These are phyloP conservation scores for Drosophila antonietae DNA, from an alignment of 2,888 invertebrate species.

Conservation along the genomic window DNA sequence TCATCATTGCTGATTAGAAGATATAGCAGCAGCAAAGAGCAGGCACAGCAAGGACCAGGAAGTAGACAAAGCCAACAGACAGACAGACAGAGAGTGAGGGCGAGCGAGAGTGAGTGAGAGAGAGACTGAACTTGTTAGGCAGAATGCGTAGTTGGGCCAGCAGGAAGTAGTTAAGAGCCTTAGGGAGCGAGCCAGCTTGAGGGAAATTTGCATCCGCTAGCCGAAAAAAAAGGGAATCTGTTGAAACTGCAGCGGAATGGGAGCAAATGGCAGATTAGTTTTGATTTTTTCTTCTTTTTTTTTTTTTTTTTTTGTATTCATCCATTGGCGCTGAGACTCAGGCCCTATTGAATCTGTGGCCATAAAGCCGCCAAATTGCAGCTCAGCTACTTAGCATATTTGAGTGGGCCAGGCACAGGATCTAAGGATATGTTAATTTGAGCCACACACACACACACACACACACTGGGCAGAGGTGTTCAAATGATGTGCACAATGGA, in stretches of 20 bases:
- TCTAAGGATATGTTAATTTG: slow-evolving; percentile 79
- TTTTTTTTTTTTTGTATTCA: neutral
- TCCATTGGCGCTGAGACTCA: slow-evolving; percentile 37
- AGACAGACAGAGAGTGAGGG: slow-evolving; percentile 13
- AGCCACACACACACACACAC: slow-evolving; percentile 26
- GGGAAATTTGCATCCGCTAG: slow-evolving; percentile 72
- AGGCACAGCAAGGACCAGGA: slow-evolving; percentile 17
- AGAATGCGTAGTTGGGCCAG: slow-evolving; percentile 56
- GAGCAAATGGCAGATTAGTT: slow-evolving; percentile 77
- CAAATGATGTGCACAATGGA: slow-evolving; percentile 75
- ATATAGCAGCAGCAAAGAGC: slow-evolving; percentile 64
- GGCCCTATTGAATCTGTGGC: slow-evolving; percentile 74
- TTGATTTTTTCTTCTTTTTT: slow-evolving; percentile 67
- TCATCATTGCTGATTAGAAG: slow-evolving; percentile 84
- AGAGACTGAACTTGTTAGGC: slow-evolving; percentile 71
- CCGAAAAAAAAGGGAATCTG: slow-evolving; percentile 16
- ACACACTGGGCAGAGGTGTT: slow-evolving; percentile 54
- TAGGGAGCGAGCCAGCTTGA: neutral
- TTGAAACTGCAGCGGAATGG: slow-evolving; percentile 15
- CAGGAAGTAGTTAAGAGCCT: slow-evolving; percentile 72
- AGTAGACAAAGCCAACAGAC: slow-evolving; percentile 37
- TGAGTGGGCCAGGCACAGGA: slow-evolving; percentile 66
- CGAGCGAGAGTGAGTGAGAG: neutral
- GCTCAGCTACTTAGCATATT: slow-evolving; percentile 77
- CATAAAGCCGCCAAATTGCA: slow-evolving; percentile 79